phyloP scores from a whole-genome alignment of 2,113 vertebrate genomes.

The Neotragus pygmaeus region DNA sequence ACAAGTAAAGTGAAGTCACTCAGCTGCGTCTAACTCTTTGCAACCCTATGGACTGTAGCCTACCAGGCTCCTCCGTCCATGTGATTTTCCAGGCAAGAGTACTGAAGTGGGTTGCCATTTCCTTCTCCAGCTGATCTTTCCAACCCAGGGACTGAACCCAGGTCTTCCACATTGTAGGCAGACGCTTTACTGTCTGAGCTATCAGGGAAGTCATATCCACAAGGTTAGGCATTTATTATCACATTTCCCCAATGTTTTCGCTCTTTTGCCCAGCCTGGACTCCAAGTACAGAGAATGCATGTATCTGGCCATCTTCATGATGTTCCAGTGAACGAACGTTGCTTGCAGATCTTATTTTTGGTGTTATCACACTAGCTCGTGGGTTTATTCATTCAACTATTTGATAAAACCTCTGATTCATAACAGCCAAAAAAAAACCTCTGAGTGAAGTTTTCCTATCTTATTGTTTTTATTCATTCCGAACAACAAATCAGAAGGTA shows the following conservation, averaged over 20 bases:
- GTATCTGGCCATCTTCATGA: background rate
- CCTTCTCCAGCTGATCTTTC: background rate
- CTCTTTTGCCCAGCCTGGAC: background rate
- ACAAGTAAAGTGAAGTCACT: background rate
- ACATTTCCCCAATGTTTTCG: background rate
- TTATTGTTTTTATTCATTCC: background rate
- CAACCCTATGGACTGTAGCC: background rate
- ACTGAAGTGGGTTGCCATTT: background rate
- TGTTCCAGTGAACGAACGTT: background rate
- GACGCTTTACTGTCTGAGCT: background rate
- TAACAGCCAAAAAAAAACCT: background rate
- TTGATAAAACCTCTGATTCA: background rate
- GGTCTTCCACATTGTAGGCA: background rate
- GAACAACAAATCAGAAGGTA: background rate
- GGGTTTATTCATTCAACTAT: background rate
- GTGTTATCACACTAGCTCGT: background rate
- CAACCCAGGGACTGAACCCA: fast-evolving
- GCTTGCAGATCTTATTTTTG: background rate
- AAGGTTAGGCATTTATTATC: background rate
- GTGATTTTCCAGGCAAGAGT: background rate
- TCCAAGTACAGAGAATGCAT: background rate
- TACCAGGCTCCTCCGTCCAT: background rate
- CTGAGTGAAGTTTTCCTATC: background rate
- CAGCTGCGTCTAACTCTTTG: background rate
- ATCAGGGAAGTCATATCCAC: background rate